Evolutionary conservation across 2,888 invertebrate genomes (phyloP).

Genomic region (Dicycla oo): DNA sequence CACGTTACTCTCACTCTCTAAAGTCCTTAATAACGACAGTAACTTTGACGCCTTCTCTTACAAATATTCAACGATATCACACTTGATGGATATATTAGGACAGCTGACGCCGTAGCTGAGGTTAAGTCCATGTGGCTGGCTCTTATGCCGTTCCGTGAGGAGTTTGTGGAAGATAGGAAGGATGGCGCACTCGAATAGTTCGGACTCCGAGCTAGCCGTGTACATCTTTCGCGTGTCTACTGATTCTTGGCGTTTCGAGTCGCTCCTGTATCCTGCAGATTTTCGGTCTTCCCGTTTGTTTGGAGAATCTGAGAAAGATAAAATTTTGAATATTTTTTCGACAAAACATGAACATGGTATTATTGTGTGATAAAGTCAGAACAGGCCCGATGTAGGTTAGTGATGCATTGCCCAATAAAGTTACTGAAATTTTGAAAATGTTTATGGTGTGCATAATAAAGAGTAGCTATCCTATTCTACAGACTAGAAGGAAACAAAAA

Average conservation of each 20-base stretch:
- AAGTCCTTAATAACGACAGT: neutral
- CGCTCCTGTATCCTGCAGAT: slow-evolving; percentile 87
- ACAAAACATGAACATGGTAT: neutral
- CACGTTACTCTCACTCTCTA: neutral
- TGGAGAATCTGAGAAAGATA: slow-evolving; percentile 77
- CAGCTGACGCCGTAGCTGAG: slow-evolving; percentile 96
- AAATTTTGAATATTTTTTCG: neutral
- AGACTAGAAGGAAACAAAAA: neutral
- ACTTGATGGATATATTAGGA: slow-evolving; percentile 98
- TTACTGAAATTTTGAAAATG: too few species aligned
- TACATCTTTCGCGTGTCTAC: slow-evolving; percentile 91
- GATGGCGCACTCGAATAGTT: slow-evolving; percentile 95
- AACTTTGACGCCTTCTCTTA: slow-evolving; percentile 80
- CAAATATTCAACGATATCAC: slow-evolving; percentile 98
- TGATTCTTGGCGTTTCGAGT: slow-evolving; percentile 85
- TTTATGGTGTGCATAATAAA: too few species aligned
- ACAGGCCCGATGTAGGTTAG: neutral
- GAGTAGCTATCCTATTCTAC: too few species aligned
- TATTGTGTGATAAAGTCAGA: neutral
- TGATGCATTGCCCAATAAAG: neutral
- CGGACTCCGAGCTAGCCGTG: slow-evolving; percentile 95
- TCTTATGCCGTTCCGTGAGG: slow-evolving; percentile 95
- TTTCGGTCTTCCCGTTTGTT: slow-evolving; percentile 87
- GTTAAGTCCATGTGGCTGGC: slow-evolving; percentile 92
- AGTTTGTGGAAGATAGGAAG: slow-evolving; percentile 97